phyloP scores from a whole-genome alignment of 2,888 invertebrate species.

The Xanthostigma xanthostigma region DNA sequence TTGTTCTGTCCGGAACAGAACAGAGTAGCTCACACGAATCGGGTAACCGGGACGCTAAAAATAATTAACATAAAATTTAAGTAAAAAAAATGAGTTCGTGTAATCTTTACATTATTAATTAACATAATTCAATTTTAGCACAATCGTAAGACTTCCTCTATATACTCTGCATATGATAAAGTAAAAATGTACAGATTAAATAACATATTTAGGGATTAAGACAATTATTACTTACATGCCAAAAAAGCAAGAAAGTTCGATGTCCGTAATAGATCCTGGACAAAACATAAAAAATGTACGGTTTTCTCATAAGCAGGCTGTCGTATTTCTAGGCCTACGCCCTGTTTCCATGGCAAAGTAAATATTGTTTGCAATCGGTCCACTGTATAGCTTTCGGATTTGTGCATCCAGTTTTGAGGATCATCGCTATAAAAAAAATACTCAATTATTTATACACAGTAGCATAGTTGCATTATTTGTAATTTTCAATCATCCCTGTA shows the following conservation, averaged over 20 bases:
- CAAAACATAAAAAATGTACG: constrained; percentile 23
- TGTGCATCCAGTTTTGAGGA: constrained; percentile 35
- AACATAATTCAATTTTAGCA: too few relatives aligned
- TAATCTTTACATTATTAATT: too few relatives aligned
- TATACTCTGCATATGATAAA: too few relatives aligned
- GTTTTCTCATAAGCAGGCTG: constrained; percentile 24
- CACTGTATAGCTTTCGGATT: constrained; percentile 30
- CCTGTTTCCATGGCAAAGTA: constrained; percentile 39
- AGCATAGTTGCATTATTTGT: too few relatives aligned
- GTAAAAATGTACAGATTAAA: too few relatives aligned
- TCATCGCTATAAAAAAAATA: constrained; percentile 26
- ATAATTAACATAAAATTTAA: not conserved
- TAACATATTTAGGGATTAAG: too few relatives aligned
- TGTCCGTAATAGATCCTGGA: constrained; percentile 36
- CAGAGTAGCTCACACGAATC: constrained; percentile 28
- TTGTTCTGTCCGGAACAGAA: constrained; percentile 23
- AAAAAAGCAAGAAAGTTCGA: constrained; percentile 34
- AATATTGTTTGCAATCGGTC: constrained; percentile 31
- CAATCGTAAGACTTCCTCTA: too few relatives aligned
- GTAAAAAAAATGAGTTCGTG: too few relatives aligned
- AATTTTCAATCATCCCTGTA: too few relatives aligned
- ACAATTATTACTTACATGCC: constrained; percentile 24
- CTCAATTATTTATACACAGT: too few relatives aligned
- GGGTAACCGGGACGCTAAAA: constrained; percentile 27
- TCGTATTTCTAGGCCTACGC: constrained; percentile 31